Base-by-base conservation (phyloP, 2,888 invertebrate genomes). In the Xanthorhoe designata region DNA sequence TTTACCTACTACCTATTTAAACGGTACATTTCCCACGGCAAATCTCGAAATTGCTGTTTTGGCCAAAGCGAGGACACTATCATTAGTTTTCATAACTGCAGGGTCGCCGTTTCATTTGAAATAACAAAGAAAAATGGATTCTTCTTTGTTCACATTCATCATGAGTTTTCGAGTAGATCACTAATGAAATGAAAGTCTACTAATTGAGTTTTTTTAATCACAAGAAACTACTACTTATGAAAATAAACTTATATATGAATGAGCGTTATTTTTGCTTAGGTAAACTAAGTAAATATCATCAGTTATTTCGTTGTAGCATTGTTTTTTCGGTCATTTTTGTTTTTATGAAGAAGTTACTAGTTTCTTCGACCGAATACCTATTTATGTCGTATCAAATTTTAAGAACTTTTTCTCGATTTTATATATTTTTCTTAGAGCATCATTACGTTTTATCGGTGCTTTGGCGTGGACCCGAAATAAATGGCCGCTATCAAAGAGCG, bases 401-500 rank as follows among this genome's bases (percentile, higher is more conserved):
- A 51, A 51, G 24, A 24, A 51, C 13, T 19, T 8, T 17, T 47
- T 17, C 19, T 50, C 24, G 29, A 32, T 49, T 73, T 81, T 79
- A 81, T 82, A 82, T 82, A 82, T 86, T 52, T 84, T 81, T 79
- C 79, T 81, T 78, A 66, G 78, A 78, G 76, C 75, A 81, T 87
- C 85, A 88, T 88, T 87, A 87, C 83, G 81, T 76, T 88, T 88
- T 88, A 88, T 88, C 80, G 87, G 79, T 78, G 81, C 83, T 86
- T 85, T 79, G 78, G 81, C 78, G 75, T 73, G 81, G 75, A 78
- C 80, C 85, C 82, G 72, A 88, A 89, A 88, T 87, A 89, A 88
- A 90, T 85, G 80, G 85, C 84, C 71, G 86, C 88, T 85, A 90
- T 90, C 89, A 89, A 90, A 89, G 75, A 84, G 75, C 86, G 84